Base-by-base conservation (phyloP, 2,888 invertebrate genomes). In the Kryphioiulus occultus region DNA sequence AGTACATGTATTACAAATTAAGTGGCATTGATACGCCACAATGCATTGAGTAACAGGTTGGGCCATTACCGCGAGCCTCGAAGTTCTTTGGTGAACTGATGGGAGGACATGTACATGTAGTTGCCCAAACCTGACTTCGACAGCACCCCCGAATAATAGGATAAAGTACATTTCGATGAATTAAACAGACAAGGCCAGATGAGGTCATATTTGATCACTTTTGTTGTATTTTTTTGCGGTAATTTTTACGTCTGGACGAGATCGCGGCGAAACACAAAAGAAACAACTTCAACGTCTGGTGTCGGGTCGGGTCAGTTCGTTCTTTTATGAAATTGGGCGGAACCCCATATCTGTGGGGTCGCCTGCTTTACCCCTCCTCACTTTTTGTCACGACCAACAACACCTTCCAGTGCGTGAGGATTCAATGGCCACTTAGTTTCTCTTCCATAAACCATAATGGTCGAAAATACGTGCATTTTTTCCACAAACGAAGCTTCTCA, bases 271-370 rank as follows among this genome's bases (percentile, higher is more conserved):
- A 68, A 26, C 68, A 68, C 68, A 68, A 68, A 68, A 68, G 68
- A 68, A 68, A 68, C 68, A 68, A 68, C 68, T 68, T 68, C 10
- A 26, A 26, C 22, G 26, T 68, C 68, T 68, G 68, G 68, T 68
- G 68, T 68, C 68, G 26, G 68, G 68, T 68, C 68, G 68, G 68
- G 68, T 68, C 68, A 68, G 68, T 26, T 68, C 68, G 68, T 26
- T 68, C 68, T 68, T 26, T 68, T 68, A 68, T 68, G 68, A 68
- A 68, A 68, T 68, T 68, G 68, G 68, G 68, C 68, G 68, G 68
- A 68, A 68, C 68, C 68, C 26, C 22, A 26, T 68, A 26, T 68
- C 68, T 68, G 68, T 68, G 68, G 68, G 68, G 68, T 68, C 22
- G 68, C 5, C 19, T 26, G 68, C 68, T 26, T 26, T 68, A 26